A percentile compares a stretch with the other conserved stretches of the same genome.
These are phyloP conservation scores for Sarcophaga subvicina DNA, from an alignment of 2,888 invertebrate species.

Conservation along the genomic window DNA sequence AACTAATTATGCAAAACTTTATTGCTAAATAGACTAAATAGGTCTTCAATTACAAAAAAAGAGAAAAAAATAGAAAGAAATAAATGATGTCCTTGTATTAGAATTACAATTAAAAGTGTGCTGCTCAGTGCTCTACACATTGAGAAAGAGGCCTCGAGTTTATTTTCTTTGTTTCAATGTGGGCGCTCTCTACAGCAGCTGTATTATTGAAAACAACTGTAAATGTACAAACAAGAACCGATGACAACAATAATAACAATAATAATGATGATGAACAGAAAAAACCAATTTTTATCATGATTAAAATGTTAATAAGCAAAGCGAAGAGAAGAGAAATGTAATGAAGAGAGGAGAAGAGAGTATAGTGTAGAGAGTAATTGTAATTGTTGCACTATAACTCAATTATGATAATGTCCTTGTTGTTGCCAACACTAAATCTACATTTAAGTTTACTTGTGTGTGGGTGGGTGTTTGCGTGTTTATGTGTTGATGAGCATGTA, in stretches of 20 bases:
- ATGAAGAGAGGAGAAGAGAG: not conserved
- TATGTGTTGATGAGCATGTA: not conserved
- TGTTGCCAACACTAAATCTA: not conserved
- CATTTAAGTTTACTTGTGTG: not conserved
- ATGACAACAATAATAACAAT: conserved; percentile 13
- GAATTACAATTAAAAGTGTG: too few relatives aligned
- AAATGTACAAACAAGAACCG: not conserved
- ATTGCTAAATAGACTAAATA: too few relatives aligned
- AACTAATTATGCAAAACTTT: too few relatives aligned
- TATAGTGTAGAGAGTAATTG: conserved; percentile 39
- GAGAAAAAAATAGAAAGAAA: too few relatives aligned
- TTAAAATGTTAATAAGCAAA: conserved; percentile 63
- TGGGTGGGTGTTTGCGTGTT: not conserved
- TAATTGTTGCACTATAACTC: conserved; percentile 65
- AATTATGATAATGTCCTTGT: conserved; percentile 64
- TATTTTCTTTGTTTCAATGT: too few relatives aligned
- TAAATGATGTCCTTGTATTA: too few relatives aligned
- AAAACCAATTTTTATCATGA: conserved; percentile 59
- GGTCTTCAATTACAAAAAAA: too few relatives aligned
- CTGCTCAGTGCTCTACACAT: too few relatives aligned
- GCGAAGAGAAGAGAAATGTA: too few relatives aligned
- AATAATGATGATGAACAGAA: conserved; percentile 2
- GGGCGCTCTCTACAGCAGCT: too few relatives aligned
- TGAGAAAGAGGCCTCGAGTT: too few relatives aligned
- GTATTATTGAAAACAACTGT: not conserved